Evolutionary conservation across 2,888 invertebrate genomes (phyloP), one percentile per base, ranked within the genome.

Genomic region (Drosophila diplacantha): DNA sequence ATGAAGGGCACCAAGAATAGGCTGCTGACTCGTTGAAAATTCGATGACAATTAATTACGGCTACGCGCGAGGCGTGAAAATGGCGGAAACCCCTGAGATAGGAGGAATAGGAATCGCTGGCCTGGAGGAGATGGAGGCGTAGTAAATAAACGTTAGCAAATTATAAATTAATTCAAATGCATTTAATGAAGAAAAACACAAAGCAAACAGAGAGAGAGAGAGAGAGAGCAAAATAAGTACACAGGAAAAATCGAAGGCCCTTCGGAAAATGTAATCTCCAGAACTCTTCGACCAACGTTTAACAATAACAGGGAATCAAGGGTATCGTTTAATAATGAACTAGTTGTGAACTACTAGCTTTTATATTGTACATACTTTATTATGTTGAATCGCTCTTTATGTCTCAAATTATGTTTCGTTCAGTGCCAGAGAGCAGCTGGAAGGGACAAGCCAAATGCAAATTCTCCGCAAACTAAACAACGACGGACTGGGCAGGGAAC

Each of bases 121-220:
- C 18, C n/a, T 6, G n/a, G 11, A 6, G 22, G 8, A 24, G 38
- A 62, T 44, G n/a, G 55, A 52, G 74, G 56, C 66, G 66, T 74
- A 80, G 79, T 81, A 76, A 76, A 76, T 75, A 75, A 79, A 73
- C 82, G 80, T 81, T 84, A 83, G 81, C 84, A 78, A 83, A 78
- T 78, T 78, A 81, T 83, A 78, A 83, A 78, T 78, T 78, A 78
- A 78, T 78, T 81, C 80, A 79, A 76, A 75, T 65, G 82, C 84
- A 74, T 81, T 77, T 77, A 83, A 77, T 77, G 74, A 77, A 77
- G 77, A 77, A 82, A 79, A 82, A 79, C 67, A 74, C 69, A 63
- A 65, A 69, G 70, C 67, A 78, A 81, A 72, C 71, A 60, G 66
- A 53, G 52, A 51, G 34, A 39, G n/a, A 78, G 78, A 72, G 67